Percentiles rank a stretch among this genome's conserved stretches.
These are phyloP conservation scores for Schizotus pectinicornis DNA, from an alignment of 2,888 invertebrate species.

Conservation along the genomic window DNA sequence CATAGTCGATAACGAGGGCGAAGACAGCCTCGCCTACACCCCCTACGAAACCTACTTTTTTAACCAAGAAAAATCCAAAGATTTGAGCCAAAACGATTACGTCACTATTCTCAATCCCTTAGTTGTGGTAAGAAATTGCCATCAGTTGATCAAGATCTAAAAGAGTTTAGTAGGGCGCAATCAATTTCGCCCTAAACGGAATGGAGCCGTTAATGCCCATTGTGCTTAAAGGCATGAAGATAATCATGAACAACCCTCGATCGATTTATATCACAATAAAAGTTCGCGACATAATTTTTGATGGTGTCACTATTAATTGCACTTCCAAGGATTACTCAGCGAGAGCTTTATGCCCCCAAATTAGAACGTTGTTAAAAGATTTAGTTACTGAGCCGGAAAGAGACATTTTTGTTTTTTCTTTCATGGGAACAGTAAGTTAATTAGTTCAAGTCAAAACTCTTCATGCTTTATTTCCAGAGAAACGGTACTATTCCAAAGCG, in stretches of 20 bases:
- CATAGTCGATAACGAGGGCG: constrained; percentile 71
- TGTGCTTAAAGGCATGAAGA: constrained; percentile 69
- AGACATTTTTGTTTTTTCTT: constrained; percentile 73
- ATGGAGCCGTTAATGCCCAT: constrained; percentile 66
- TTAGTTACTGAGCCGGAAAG: constrained; percentile 58
- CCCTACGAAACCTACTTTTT: constrained; percentile 73
- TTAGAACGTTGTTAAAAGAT: constrained; percentile 66
- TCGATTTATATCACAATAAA: constrained; percentile 67
- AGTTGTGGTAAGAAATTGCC: constrained; percentile 64
- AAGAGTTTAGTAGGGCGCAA: background rate
- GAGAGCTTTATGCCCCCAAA: constrained; percentile 70
- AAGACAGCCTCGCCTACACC: constrained; percentile 77
- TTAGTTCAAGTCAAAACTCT: background rate
- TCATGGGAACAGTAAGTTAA: constrained; percentile 64
- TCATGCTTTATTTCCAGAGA: constrained; percentile 60
- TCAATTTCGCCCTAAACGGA: background rate
- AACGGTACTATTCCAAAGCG: constrained; percentile 71
- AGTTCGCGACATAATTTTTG: constrained; percentile 73
- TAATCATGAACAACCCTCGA: constrained; percentile 69
- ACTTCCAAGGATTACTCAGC: constrained; percentile 74
- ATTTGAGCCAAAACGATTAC: constrained; percentile 77
- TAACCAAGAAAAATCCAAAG: constrained; percentile 68
- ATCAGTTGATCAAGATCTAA: background rate
- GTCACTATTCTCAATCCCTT: constrained; percentile 74
- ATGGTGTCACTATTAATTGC: constrained; percentile 74